phyloP scores from a whole-genome alignment of 2,797 vertebrate genomes.

The Thunnus albacares region DNA sequence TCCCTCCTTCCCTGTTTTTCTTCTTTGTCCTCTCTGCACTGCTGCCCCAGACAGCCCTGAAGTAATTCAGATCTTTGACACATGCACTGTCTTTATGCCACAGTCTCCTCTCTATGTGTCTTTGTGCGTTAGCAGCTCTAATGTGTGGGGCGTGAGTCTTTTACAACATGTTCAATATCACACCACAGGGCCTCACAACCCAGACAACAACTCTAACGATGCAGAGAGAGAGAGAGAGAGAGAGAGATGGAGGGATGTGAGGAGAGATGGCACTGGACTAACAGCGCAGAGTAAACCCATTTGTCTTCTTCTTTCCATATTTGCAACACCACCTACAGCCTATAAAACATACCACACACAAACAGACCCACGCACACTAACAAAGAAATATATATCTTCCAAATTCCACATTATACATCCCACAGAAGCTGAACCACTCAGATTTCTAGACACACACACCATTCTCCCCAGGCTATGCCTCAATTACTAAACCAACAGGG shows the following conservation, averaged over 20 bases:
- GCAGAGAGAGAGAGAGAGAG: constrained; percentile 39
- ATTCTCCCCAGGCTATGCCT: constrained; percentile 42
- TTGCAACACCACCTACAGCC: constrained; percentile 71
- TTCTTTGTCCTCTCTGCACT: constrained; percentile 67
- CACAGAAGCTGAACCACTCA: constrained; percentile 42
- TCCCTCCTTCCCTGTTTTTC: constrained; percentile 46
- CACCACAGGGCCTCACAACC: constrained; percentile 77
- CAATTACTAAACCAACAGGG: constrained; percentile 52
- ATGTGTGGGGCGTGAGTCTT: constrained; percentile 76
- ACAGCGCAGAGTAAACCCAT: constrained; percentile 76
- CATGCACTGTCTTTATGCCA: constrained; percentile 44
- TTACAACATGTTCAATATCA: constrained; percentile 80
- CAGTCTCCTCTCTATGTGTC: constrained; percentile 26
- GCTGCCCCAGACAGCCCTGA: constrained; percentile 74
- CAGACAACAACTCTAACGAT: constrained; percentile 74
- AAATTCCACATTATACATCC: constrained; percentile 61
- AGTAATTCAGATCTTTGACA: constrained; percentile 74
- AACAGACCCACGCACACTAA: constrained; percentile 57
- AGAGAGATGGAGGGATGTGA: constrained; percentile 61
- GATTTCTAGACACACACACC: constrained; percentile 42
- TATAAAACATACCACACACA: constrained; percentile 69
- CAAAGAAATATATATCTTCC: constrained; percentile 61
- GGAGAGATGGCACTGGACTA: constrained; percentile 69
- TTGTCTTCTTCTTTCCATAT: constrained; percentile 74
- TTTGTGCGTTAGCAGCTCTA: constrained; percentile 66